Evolutionary conservation across 2,113 vertebrate species (phyloP).

Genomic region (Prinia subflava): DNA sequence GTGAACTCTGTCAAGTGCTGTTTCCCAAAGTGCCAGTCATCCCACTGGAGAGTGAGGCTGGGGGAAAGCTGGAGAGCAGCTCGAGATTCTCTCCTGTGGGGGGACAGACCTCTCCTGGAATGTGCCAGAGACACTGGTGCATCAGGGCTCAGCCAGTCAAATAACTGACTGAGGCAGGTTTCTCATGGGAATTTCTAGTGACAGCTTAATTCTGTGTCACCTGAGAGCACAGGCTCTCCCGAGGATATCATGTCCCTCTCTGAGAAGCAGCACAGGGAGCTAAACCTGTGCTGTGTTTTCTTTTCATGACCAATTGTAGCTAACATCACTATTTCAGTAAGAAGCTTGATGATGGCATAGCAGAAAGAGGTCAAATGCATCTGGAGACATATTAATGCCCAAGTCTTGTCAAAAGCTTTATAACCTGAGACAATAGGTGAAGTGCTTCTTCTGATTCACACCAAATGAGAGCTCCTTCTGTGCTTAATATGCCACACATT

Average conservation of each 20-base stretch:
- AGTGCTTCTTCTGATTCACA: background rate
- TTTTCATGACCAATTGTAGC: background rate
- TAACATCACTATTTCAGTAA: background rate
- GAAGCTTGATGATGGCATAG: background rate
- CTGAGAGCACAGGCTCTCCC: background rate
- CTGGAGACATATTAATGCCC: background rate
- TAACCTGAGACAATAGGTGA: background rate
- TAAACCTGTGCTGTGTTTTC: background rate
- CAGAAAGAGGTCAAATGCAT: background rate
- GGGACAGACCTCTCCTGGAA: background rate
- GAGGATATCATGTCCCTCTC: background rate
- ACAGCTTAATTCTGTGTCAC: background rate
- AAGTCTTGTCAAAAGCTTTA: background rate
- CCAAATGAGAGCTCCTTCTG: background rate
- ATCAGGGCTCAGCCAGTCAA: background rate
- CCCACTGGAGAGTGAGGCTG: background rate
- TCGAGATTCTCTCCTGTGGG: background rate
- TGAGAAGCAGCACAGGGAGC: background rate
- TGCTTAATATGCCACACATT: background rate
- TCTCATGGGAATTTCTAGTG: background rate
- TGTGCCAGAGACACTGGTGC: background rate
- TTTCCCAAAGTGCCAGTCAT: background rate
- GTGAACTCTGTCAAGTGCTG: background rate
- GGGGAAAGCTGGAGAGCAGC: background rate
- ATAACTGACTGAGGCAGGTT: background rate